A percentile compares a stretch with the other conserved stretches of the same genome.
phyloP scores from a whole-genome alignment of 2,888 invertebrate genomes.

The Arenicola marina region DNA sequence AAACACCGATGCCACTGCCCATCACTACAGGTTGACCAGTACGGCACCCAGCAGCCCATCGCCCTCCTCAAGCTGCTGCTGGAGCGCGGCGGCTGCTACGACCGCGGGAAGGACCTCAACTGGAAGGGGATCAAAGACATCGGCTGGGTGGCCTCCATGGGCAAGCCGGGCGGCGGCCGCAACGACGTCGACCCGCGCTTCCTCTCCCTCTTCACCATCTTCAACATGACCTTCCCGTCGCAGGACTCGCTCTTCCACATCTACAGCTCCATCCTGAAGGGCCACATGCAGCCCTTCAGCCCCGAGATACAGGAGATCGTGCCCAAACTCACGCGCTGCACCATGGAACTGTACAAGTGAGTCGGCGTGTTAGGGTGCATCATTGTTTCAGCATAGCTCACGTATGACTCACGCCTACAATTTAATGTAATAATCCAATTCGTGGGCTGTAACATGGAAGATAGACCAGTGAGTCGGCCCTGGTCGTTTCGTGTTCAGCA shows the following conservation, averaged over 20 bases:
- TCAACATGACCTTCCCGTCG: constrained; percentile 83
- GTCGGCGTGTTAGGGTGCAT: too few relatives aligned
- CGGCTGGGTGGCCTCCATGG: constrained; percentile 64
- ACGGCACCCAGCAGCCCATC: constrained; percentile 93
- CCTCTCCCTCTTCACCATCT: constrained; percentile 85
- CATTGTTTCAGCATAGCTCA: too few relatives aligned
- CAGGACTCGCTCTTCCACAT: constrained; percentile 79
- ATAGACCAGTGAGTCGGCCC: too few relatives aligned
- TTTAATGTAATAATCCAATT: too few relatives aligned
- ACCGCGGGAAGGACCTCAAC: constrained; percentile 83
- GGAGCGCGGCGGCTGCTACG: constrained; percentile 86
- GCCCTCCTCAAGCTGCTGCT: constrained; percentile 88
- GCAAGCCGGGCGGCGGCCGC: constrained; percentile 80
- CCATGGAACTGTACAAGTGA: constrained; percentile 81
- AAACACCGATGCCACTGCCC: too few relatives aligned
- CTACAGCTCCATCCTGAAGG: constrained; percentile 79
- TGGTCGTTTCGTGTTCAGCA: too few relatives aligned
- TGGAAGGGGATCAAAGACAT: constrained; percentile 86
- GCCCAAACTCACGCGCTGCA: constrained; percentile 75
- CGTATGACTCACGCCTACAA: too few relatives aligned
- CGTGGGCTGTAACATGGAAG: too few relatives aligned
- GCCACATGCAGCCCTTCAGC: constrained; percentile 76
- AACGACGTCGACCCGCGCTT: constrained; percentile 82
- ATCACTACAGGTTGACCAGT: constrained; percentile 69
- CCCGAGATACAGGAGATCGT: constrained; percentile 71